Evolutionary conservation across 2,113 vertebrate species (phyloP).

Genomic region (Anser brachyrhynchus): DNA sequence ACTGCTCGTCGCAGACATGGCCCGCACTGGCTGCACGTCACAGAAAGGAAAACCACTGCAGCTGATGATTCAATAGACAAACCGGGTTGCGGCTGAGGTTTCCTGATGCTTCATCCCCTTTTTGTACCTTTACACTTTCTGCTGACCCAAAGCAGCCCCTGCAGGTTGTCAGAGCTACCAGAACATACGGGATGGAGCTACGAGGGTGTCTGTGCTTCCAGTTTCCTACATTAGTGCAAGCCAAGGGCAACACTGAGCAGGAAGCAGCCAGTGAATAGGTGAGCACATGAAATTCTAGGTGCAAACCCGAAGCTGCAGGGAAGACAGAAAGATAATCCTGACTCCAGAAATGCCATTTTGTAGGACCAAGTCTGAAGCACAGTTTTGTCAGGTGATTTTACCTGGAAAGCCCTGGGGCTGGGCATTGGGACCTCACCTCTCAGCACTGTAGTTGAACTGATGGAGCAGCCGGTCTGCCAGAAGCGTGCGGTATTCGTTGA

Average conservation of each 20-base stretch:
- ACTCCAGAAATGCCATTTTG: accelerated
- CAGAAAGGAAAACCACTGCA: neutral
- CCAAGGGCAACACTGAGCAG: neutral
- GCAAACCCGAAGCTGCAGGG: neutral
- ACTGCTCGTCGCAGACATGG: accelerated
- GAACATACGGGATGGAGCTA: neutral
- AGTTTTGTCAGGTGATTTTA: neutral
- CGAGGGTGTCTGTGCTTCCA: neutral
- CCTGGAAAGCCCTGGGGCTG: neutral
- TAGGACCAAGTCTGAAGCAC: neutral
- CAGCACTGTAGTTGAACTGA: conserved; percentile 94
- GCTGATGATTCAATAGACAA: neutral
- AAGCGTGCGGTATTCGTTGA: conserved; percentile 93
- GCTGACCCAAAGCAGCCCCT: neutral
- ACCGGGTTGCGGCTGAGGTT: neutral
- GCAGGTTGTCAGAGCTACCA: neutral
- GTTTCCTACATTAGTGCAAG: neutral
- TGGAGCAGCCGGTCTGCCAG: conserved; percentile 93
- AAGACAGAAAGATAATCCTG: neutral
- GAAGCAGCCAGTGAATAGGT: accelerated
- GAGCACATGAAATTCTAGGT: neutral
- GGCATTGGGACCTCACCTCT: conserved; percentile 78
- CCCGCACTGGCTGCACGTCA: neutral
- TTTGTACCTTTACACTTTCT: neutral
- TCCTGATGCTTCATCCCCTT: neutral